phyloP scores from a whole-genome alignment of 1,140 invertebrate genomes.

The Uloborus diversus region DNA sequence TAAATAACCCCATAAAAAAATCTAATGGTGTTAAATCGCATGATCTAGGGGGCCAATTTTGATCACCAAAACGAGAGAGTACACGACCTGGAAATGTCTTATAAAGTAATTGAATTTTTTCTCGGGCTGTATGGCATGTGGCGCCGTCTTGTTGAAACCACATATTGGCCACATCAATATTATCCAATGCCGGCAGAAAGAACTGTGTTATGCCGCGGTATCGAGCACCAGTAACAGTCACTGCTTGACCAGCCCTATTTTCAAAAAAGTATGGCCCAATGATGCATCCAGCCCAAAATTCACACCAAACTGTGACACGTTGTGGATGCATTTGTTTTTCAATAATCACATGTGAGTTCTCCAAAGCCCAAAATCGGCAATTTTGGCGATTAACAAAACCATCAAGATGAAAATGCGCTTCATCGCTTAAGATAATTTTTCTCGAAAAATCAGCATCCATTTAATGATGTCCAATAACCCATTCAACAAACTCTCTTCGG shows the following conservation, averaged over 20 bases:
- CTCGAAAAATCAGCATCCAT: neutral
- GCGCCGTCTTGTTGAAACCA: no score
- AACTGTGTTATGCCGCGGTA: no score
- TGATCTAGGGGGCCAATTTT: neutral
- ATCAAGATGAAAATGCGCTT: neutral
- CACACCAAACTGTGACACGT: slow-evolving; percentile 43
- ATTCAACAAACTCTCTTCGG: no score
- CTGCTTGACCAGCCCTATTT: slow-evolving; percentile 6
- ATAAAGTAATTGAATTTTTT: neutral
- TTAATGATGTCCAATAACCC: slow-evolving; percentile 7
- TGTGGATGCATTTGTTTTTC: slow-evolving; percentile 36
- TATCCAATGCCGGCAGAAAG: no score
- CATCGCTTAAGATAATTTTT: no score
- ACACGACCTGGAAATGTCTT: neutral
- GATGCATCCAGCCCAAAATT: slow-evolving; percentile 14
- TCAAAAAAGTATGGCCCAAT: slow-evolving; percentile 52
- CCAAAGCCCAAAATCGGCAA: slow-evolving; percentile 1
- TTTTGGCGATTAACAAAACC: no score
- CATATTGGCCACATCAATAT: no score
- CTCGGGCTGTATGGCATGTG: neutral
- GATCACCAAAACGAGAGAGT: neutral
- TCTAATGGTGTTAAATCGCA: neutral
- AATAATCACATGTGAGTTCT: slow-evolving; percentile 5
- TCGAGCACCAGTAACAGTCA: slow-evolving; percentile 17
- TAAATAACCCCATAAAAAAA: neutral